Evolutionary conservation across 2,113 vertebrate species (phyloP).

Genomic region (Castor canadensis): DNA sequence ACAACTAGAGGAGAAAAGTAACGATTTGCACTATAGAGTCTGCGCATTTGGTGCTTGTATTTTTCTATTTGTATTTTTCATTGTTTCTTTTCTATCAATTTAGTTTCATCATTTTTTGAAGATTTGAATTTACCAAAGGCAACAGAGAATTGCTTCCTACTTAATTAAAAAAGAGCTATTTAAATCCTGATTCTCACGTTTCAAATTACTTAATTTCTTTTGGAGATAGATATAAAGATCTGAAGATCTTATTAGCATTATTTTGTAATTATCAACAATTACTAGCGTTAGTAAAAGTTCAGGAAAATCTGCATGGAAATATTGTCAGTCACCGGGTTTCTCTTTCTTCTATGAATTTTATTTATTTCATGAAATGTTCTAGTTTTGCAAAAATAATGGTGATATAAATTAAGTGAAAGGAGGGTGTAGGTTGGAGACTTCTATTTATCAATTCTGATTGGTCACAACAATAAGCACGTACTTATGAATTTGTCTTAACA

Average conservation of each 20-base stretch:
- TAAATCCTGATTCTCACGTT: conserved; percentile 8
- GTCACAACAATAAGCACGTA: not conserved
- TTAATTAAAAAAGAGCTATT: conserved; percentile 47
- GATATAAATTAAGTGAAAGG: conserved; percentile 36
- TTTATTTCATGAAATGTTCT: conserved; percentile 12
- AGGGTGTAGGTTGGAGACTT: not conserved
- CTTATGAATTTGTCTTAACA: conserved; percentile 18
- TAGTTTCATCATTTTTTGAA: conserved; percentile 43
- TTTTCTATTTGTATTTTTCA: conserved; percentile 6
- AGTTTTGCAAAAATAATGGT: not conserved
- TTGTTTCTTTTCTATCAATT: not conserved
- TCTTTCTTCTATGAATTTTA: conserved; percentile 26
- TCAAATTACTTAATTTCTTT: conserved; percentile 55
- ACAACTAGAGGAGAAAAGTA: not conserved
- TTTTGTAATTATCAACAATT: conserved; percentile 50
- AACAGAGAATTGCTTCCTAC: conserved; percentile 1
- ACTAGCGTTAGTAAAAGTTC: conserved; percentile 42
- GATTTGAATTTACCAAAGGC: conserved; percentile 38
- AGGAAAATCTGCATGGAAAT: not conserved
- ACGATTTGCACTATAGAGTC: not conserved
- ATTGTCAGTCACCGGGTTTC: not conserved
- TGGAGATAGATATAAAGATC: not conserved
- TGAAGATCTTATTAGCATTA: conserved; percentile 15
- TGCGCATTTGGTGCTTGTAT: not conserved
- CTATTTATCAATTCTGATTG: not conserved